These are phyloP conservation scores for Spodoptera exigua DNA, from an alignment of 2,888 invertebrate species.

Conservation along the genomic window DNA sequence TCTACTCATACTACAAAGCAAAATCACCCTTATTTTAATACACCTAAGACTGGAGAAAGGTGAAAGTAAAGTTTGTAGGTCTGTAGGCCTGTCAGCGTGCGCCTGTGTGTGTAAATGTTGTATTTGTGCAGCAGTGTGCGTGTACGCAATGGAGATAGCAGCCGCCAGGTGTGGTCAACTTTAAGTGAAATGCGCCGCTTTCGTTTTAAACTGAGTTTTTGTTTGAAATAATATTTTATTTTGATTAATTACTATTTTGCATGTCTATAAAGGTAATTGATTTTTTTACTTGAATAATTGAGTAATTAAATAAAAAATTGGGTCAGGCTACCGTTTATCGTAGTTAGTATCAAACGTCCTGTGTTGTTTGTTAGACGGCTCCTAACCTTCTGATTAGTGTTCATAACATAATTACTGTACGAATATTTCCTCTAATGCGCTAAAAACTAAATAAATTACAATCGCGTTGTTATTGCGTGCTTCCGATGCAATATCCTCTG, in stretches of 20 bases:
- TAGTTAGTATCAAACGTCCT: slow-evolving; percentile 49
- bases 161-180: slow-evolving; percentile 74
- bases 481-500: slow-evolving; percentile 65
- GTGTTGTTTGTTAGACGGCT: slow-evolving; percentile 39
- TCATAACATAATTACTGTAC: slow-evolving; percentile 48
- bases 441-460: slow-evolving; percentile 58
- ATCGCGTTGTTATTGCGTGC: slow-evolving; percentile 61
- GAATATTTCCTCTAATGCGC: slow-evolving; percentile 49
- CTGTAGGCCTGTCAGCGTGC: slow-evolving; percentile 81
- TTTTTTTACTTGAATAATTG: too few relatives aligned
- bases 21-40: slow-evolving; percentile 62
- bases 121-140: slow-evolving; percentile 73
- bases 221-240: background rate
- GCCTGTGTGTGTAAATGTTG: slow-evolving; percentile 72
- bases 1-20: slow-evolving; percentile 47
- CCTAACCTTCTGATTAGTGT: slow-evolving; percentile 48
- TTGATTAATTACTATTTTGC: background rate
- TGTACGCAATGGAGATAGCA: slow-evolving; percentile 86
- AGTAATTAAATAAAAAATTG: slow-evolving; percentile 17
- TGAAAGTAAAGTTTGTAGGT: slow-evolving; percentile 85
- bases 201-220: slow-evolving; percentile 12
- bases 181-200: slow-evolving; percentile 83
- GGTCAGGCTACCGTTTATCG: slow-evolving; percentile 32
- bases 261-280: too few relatives aligned
- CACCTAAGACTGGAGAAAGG: slow-evolving; percentile 62